phyloP scores from a whole-genome alignment of 2,888 invertebrate genomes.

The Thera britannica region DNA sequence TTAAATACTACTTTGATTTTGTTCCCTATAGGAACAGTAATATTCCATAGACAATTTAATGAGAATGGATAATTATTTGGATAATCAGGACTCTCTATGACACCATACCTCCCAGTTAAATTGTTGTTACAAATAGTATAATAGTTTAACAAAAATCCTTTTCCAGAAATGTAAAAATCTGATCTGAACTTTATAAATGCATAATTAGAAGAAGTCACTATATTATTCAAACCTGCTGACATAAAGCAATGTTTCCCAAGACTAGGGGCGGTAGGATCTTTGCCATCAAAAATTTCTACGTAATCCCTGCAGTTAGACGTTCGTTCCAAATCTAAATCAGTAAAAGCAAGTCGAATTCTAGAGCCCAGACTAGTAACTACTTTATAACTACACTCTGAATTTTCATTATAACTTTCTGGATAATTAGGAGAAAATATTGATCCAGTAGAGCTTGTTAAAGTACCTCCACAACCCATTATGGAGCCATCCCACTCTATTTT shows the following conservation, averaged over 20 bases:
- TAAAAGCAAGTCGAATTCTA: constrained; percentile 86
- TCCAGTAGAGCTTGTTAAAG: constrained; percentile 87
- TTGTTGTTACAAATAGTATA: constrained; percentile 88
- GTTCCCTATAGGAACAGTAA: constrained; percentile 91
- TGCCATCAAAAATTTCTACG: constrained; percentile 88
- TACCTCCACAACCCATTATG: constrained; percentile 91
- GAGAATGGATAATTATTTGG: constrained; percentile 87
- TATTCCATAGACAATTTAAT: constrained; percentile 90
- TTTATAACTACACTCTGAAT: constrained; percentile 92
- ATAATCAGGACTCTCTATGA: constrained; percentile 94
- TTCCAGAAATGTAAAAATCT: constrained; percentile 86
- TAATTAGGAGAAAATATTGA: constrained; percentile 94
- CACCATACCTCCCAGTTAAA: constrained; percentile 87
- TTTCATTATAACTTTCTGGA: constrained; percentile 89
- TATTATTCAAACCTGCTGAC: constrained; percentile 61
- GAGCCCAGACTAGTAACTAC: constrained; percentile 90
- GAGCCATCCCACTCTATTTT: constrained; percentile 76
- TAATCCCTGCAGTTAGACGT: constrained; percentile 86
- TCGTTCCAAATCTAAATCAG: constrained; percentile 89
- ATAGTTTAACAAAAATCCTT: constrained; percentile 93
- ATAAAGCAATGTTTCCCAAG: constrained; percentile 87
- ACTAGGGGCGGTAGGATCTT: constrained; percentile 77
- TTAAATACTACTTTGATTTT: constrained; percentile 92
- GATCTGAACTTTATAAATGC: constrained; percentile 90
- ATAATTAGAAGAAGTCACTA: constrained; percentile 86